Base-by-base conservation (phyloP, 2,797 vertebrate genomes). In the Acipenser oxyrinchus region DNA sequence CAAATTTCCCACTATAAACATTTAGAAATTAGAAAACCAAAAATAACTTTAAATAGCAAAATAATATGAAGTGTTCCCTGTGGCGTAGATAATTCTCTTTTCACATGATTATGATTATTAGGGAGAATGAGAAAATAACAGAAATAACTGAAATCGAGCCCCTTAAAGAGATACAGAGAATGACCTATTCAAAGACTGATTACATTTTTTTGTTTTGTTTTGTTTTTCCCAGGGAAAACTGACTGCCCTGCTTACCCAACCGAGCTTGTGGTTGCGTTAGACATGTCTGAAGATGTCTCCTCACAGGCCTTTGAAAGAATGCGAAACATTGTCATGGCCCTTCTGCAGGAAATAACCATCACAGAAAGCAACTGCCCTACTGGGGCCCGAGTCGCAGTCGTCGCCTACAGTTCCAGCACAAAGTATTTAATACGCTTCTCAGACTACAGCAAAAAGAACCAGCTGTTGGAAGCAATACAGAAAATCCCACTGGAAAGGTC, bases 191-290 rank as follows among this genome's bases (percentile, higher is more conserved):
- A 12, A 11, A 37, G 3, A 37, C 37, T 37, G 37, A 37, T 37
- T 37, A 53, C 51, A 53, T 53, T 5, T 53, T 53, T 6, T 48
- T 0, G n/a, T 1, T 15, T 10, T 37, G 49, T 15, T 64, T n/a
- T 15, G 67, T 73, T 70, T 12, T 72, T 72, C 73, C 1, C 4
- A 85, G 79, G 68, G 66, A 8, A 65, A 71, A 75, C 70, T 12
- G 64, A 62, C 0, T 87, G 87, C 64, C 86, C 86, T 6, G 74
- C 8, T 4, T 87, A 86, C 71, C 87, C 78, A 7, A 85, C 79
- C 0, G 86, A 89, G 71, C 70, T 85, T 73, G 81, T 79, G 50
- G 83, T 90, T 66, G 81, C 86, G 60, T 70, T 89, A 1, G 87
- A 88, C 66, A 75, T 81, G 77, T 88, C 84, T 62, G 74, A 67